Percentiles rank a stretch among this genome's conserved stretches.
phyloP scores from a whole-genome alignment of 2,888 invertebrate genomes.

The Hedychridium roseum region DNA sequence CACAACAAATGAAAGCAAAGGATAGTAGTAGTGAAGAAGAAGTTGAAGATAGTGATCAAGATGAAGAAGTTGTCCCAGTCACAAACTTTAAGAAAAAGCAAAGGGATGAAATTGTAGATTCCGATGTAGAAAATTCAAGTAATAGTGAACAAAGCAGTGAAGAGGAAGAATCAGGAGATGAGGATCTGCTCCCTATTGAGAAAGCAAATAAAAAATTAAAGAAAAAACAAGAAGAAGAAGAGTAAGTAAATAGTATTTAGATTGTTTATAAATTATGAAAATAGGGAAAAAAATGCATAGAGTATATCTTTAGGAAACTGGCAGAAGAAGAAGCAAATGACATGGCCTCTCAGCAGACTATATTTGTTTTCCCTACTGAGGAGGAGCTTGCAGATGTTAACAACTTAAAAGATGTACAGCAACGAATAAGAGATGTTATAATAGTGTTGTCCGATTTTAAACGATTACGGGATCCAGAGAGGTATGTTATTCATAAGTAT shows the following conservation, averaged over 20 bases:
- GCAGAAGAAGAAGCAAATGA: constrained; percentile 85
- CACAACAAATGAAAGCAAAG: constrained; percentile 16
- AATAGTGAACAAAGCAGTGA: constrained; percentile 58
- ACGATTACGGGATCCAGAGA: constrained; percentile 71
- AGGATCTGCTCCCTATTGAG: constrained; percentile 84
- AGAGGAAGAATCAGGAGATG: constrained; percentile 49
- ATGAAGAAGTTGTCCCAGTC: constrained; percentile 1
- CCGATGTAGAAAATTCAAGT: constrained; percentile 57
- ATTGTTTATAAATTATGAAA: too few species aligned
- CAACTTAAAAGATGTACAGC: constrained; percentile 84
- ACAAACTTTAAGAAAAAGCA: constrained; percentile 43
- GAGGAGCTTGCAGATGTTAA: constrained; percentile 75
- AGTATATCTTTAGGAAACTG: too few species aligned
- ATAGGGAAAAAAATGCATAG: too few species aligned
- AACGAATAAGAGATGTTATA: constrained; percentile 87
- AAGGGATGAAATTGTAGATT: constrained; percentile 33
- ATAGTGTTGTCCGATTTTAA: constrained; percentile 83
- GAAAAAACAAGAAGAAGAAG: constrained; percentile 74
- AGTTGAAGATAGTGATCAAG: constrained; percentile 15
- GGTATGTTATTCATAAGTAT: constrained; percentile 35
- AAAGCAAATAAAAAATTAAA: constrained; percentile 81
- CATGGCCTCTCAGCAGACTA: constrained; percentile 78
- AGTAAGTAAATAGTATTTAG: constrained; percentile 53
- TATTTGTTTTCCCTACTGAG: constrained; percentile 81
- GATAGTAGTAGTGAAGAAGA: constrained; percentile 19